Base-by-base conservation (phyloP, 2,797 vertebrate species). In the Nyctibius grandis region DNA sequence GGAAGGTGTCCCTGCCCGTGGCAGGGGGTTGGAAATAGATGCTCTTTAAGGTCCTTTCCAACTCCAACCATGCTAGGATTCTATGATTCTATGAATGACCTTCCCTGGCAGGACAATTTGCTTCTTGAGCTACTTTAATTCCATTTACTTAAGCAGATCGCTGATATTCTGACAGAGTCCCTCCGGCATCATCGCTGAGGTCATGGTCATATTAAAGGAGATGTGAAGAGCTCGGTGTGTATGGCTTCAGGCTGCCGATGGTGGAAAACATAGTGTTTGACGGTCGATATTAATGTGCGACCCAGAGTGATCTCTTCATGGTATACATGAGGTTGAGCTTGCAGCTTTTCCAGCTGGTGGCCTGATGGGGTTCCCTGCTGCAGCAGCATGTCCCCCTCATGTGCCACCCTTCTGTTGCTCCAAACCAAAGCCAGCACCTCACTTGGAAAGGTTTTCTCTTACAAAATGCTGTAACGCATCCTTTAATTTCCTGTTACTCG, bases 301-400 rank as follows among this genome's bases (percentile, higher is more conserved):
- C 40, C 23, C 44, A 12, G 29, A 56, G 23, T 60, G 29, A 78
- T 33, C 34, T 87, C 50, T 53, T 34, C 31, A 33, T 47, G n/a
- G 21, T 56, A 0, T 42, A 9, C 1, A 4, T 72, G 14, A 54
- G 28, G 21, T 64, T 78, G 59, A 86, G 59, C 57, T 60, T 73
- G 51, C 73, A 65, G 76, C 42, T 67, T 83, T 79, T 50, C 60
- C 56, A 59, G 42, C 53, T 64, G 70, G 18, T 18, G 15, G 48
- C 18, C 44, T 81, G 54, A 42, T 5, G 3, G 38, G 10, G 23
- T 51, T 86, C 45, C 65, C 50, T 25, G 36, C 4, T 25, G 36
- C 4, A 2, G 40, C 67, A 87, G 33, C 0, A 0, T 26, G 20
- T 47, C 12, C 45, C 40, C 36, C 0, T 1, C 0, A 0, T 59